phyloP scores from a whole-genome alignment of 2,113 vertebrate genomes.

The Rynchops niger region DNA sequence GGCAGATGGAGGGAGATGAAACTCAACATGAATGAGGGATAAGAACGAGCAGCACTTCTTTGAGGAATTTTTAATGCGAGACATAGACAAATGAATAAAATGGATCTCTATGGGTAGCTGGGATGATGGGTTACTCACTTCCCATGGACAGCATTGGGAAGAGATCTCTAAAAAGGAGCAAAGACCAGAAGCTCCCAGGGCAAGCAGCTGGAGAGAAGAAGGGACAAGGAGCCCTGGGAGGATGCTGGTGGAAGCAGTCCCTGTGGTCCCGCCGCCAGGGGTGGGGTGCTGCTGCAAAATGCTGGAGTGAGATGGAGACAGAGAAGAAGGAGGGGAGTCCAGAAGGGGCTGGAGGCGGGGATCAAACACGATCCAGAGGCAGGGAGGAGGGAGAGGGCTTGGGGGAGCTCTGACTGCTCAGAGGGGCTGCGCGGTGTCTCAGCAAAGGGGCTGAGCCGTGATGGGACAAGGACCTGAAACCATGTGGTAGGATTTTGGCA shows the following conservation, averaged over 20 bases:
- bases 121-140: background rate
- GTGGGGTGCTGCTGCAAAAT: background rate
- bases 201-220: background rate
- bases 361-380: background rate
- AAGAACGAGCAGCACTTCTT: background rate
- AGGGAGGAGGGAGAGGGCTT: background rate
- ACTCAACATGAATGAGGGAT: background rate
- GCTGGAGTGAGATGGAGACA: background rate
- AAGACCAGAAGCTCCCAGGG: background rate
- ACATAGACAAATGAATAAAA: background rate
- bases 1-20: background rate
- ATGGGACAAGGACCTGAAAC: background rate
- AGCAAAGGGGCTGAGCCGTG: background rate
- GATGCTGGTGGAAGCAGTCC: background rate
- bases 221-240: rapidly evolving
- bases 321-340: background rate
- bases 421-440: rapidly evolving
- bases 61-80: background rate
- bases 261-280: rapidly evolving
- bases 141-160: background rate
- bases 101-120: background rate
- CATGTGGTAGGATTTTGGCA: background rate
- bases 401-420: background rate
- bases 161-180: background rate
- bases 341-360: background rate